Evolutionary conservation across 2,113 vertebrate species (phyloP).

Genomic region (Cyanoderma ruficeps): DNA sequence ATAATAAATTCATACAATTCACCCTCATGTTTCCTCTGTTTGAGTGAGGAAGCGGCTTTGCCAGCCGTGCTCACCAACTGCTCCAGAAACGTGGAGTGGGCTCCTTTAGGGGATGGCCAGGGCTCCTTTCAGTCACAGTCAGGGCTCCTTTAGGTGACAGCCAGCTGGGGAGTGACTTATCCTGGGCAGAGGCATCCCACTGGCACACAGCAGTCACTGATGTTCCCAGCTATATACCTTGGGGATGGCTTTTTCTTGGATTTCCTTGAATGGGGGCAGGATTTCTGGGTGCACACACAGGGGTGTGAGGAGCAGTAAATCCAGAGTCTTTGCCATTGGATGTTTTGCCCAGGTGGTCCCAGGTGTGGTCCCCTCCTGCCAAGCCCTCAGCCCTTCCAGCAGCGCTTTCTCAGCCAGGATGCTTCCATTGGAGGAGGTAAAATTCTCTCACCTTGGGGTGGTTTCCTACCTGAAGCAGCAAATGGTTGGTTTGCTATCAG

Average conservation of each 20-base stretch:
- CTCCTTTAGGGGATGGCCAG: neutral
- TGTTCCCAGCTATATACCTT: neutral
- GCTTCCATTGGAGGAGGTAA: neutral
- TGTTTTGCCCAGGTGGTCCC: neutral
- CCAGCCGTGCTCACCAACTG: fast-evolving
- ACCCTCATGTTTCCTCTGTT: neutral
- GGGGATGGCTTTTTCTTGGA: slow-evolving; percentile 15
- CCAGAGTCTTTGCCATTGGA: no score
- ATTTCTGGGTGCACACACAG: neutral
- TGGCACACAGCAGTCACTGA: neutral
- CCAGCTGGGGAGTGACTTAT: no score
- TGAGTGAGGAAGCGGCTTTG: neutral
- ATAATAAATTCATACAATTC: neutral
- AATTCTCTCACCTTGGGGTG: neutral
- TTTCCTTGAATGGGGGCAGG: neutral
- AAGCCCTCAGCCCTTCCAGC: neutral
- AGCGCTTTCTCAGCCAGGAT: neutral
- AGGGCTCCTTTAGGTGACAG: neutral
- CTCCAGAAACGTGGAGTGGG: neutral
- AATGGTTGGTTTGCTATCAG: neutral
- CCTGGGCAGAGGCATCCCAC: neutral
- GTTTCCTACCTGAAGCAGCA: neutral
- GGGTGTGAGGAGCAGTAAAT: neutral
- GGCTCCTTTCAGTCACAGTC: neutral
- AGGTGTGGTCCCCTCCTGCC: neutral